A percentile compares a stretch with the other conserved stretches of the same genome.
Evolutionary conservation across 2,888 invertebrate genomes (phyloP).

Genomic region (Brassicogethes aeneus): DNA sequence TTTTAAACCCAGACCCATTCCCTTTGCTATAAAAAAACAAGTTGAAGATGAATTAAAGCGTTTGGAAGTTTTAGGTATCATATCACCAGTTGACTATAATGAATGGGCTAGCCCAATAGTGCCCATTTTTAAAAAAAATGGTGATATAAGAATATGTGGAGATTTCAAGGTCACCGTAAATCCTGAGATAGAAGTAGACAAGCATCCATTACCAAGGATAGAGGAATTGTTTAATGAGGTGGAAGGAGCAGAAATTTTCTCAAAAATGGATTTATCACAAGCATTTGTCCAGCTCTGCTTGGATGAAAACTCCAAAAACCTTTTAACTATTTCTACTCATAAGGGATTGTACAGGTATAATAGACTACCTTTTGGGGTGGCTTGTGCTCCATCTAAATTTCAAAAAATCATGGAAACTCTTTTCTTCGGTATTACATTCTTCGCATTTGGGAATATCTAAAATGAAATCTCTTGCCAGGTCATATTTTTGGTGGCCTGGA

Average conservation of each 20-base stretch:
- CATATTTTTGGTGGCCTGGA: constrained; percentile 17
- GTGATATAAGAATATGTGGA: no score
- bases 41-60: constrained; percentile 1
- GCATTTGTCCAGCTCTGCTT: constrained; percentile 12
- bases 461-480: constrained; percentile 12
- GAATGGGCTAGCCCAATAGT: constrained; percentile 2
- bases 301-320: constrained; percentile 8
- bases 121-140: constrained; percentile 7
- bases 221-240: no score
- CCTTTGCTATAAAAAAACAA: constrained; percentile 2
- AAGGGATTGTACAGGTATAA: no score
- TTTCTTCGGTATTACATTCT: constrained; percentile 10
- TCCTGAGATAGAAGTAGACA: constrained; percentile 9
- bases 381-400: constrained; percentile 8
- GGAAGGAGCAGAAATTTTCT: no score
- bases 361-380: constrained; percentile 18
- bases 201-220: no score
- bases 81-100: constrained; percentile 1
- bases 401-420: constrained; percentile 11
- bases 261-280: constrained; percentile 12
- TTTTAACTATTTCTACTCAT: constrained; percentile 12
- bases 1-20: constrained; percentile 1
- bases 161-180: no score
- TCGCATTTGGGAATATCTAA: constrained; percentile 11
- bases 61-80: background rate